Base-by-base conservation (phyloP, 2,797 vertebrate species). In the Bradypodion pumilum region DNA sequence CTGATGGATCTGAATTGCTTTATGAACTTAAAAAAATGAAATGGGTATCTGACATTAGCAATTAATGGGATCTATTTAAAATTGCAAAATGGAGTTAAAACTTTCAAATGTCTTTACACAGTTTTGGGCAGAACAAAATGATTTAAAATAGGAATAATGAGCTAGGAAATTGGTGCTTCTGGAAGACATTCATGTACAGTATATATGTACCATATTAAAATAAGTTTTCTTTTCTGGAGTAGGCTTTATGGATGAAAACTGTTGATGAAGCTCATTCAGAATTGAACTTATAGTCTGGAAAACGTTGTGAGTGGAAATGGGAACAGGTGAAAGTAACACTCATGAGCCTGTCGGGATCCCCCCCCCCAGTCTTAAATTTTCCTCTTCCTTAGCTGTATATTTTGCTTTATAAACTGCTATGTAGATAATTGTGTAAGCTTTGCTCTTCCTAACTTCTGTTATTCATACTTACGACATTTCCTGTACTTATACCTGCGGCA, bases 21-120 rank as follows among this genome's bases (percentile, higher is more conserved):
- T 90, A 93, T 91, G 91, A 87, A 84, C 94, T 93, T 95, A 89
- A 91, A 92, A 92, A 90, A 59, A 29, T 91, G 85, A 91, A 90
- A 93, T 93, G 91, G 82, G 82, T 92, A 68, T 94, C 92, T 95
- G 93, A 93, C 90, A 74, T 78, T 90, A 93, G 85, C 2, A 2
- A 93, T 94, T 93, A 93, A 91, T 84, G 73, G 78, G 88, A 94
- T 76, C 89, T 91, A 3, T 89, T 94, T 90, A 89, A 88, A 91
- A 86, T 16, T 92, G 81, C 82, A 94, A 91, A 91, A 88, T 86
- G 87, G 82, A 94, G 90, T 92, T 86, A 91, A 92, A 91, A 84
- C 82, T 90, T 92, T 94, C 87, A 87, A 91, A 90, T 75, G 49
- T 87, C 90, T 92, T 91, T 82, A 63, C 7, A 69, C 59, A 80